Evolutionary conservation across 2,113 vertebrate genomes (phyloP).

Genomic region (Diphyllodes magnificus): DNA sequence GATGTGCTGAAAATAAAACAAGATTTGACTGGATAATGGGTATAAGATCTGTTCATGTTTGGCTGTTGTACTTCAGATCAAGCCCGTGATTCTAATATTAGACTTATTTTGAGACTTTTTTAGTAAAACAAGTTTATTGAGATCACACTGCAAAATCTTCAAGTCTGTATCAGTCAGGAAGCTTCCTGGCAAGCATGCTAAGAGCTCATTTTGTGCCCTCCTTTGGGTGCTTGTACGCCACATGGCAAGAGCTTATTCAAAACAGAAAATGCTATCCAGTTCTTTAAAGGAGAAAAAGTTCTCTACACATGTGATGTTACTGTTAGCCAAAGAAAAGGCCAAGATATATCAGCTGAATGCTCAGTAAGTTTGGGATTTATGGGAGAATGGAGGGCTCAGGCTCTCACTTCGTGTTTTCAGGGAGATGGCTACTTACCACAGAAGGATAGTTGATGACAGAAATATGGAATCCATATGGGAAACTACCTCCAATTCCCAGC

Average conservation of each 20-base stretch:
- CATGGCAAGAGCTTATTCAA: neutral
- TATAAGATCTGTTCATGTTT: neutral
- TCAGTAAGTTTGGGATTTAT: neutral
- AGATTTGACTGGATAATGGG: neutral
- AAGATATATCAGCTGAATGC: neutral
- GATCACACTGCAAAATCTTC: neutral
- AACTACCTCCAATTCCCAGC: conserved; percentile 81
- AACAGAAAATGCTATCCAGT: neutral
- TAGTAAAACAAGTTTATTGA: neutral
- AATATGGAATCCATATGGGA: conserved; percentile 82
- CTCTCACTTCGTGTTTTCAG: neutral
- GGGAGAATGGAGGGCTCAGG: neutral
- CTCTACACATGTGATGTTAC: neutral
- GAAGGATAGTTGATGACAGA: conserved; percentile 83
- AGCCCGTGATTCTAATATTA: neutral
- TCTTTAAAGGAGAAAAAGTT: neutral
- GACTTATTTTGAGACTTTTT: neutral
- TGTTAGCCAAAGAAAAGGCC: neutral
- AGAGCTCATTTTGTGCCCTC: neutral
- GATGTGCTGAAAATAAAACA: conserved; percentile 71
- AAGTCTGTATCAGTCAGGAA: neutral
- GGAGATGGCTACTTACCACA: conserved; percentile 61
- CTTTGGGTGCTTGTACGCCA: neutral
- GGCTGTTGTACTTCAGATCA: neutral
- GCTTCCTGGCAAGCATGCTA: neutral